Evolutionary conservation across 1,140 invertebrate genomes (phyloP), one percentile per base, ranked within the genome.

Genomic region (Leptopilina boulardi): DNA sequence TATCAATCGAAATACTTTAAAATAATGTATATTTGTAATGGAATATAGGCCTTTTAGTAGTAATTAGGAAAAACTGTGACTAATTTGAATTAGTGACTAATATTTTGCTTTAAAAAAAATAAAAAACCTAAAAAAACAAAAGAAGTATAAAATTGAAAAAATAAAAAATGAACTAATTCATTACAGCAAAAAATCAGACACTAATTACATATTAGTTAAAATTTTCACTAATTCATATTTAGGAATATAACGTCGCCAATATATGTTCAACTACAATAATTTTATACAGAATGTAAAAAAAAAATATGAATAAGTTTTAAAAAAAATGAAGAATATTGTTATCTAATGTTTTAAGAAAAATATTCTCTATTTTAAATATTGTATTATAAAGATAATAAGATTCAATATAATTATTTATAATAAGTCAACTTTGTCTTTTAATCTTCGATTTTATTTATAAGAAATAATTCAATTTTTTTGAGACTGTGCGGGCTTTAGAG

Each of bases 321-420:
- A n/a, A n/a, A 74, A 74, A 44, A 44, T 51, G n/a, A 59, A 59
- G 73, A 59, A 82, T 82, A 84, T 89, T 86, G 88, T 89, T 89
- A 89, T 84, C 84, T 89, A 89, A 84, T 89, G 19, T 88, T 89
- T 74, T 89, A 89, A 89, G 88, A n/a, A 73, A n/a, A 88, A 83
- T 86, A 83, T 81, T 88, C 79, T 86, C 84, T 87, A 79, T 77
- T 75, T 44, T 66, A 41, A 74, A 30, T 8, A 66, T 74, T 74
- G 59, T 44, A 44, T 59, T 23, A 59, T 11, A 59, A 23, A 23
- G 8, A 13, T 47, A n/a, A n/a, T 47, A 47, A 21, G n/a, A 2
- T 54, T 19, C 8, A 21, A 54, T 54, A n/a, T n/a, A n/a, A n/a
- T n/a, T n/a, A 18, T 21, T 18, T 19, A 21, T 1, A 18, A 9